phyloP scores from a whole-genome alignment of 2,797 vertebrate species.

The Danio tinwini region DNA sequence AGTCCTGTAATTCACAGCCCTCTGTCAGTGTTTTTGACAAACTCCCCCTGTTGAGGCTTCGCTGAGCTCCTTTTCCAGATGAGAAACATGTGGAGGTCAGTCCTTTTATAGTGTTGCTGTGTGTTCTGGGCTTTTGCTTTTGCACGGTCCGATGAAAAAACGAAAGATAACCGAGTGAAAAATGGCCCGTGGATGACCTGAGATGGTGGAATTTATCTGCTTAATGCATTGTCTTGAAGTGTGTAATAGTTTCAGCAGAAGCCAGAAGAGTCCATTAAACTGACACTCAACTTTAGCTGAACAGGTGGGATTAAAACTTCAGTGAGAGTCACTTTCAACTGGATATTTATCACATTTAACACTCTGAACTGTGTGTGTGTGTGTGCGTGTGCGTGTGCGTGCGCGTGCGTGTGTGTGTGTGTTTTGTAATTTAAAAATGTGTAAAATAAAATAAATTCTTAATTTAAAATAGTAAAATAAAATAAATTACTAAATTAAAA shows the following conservation, averaged over 20 bases:
- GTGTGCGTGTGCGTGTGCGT: too few relatives aligned
- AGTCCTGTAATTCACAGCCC: neutral
- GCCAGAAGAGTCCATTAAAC: constrained; percentile 47
- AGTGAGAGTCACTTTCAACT: neutral
- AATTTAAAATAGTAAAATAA: too few relatives aligned
- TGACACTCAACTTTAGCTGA: constrained; percentile 7
- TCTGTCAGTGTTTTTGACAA: constrained; percentile 3
- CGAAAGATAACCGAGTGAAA: constrained; percentile 20
- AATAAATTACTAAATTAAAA: too few relatives aligned
- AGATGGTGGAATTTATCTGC: constrained; percentile 13
- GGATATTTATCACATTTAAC: neutral
- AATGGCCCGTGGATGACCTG: constrained; percentile 28
- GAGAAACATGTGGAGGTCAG: constrained; percentile 42
- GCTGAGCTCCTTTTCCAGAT: constrained; percentile 23
- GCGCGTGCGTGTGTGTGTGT: too few relatives aligned
- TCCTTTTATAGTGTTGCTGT: neutral
- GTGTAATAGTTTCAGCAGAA: constrained; percentile 42
- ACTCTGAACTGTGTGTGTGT: too few relatives aligned
- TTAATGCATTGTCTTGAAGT: constrained; percentile 23
- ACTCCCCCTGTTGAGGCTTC: neutral
- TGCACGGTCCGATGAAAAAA: neutral
- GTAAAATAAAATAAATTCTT: too few relatives aligned
- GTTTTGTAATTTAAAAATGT: too few relatives aligned
- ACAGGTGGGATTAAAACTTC: neutral
- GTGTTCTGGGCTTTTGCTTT: neutral